phyloP scores from a whole-genome alignment of 2,888 invertebrate genomes.

The Pachliopta kotzebuea region DNA sequence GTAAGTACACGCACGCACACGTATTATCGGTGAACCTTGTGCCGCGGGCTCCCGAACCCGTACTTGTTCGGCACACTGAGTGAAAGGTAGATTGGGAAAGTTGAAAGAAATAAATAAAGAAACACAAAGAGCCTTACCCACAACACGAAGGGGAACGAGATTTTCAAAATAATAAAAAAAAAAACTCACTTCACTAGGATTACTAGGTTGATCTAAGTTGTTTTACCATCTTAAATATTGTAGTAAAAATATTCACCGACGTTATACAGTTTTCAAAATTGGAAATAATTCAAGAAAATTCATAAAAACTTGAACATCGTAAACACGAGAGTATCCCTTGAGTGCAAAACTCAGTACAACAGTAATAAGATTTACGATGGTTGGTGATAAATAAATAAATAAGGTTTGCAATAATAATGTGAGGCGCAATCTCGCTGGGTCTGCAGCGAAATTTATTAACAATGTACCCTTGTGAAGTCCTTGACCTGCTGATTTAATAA shows the following conservation, averaged over 20 bases:
- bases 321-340: background rate
- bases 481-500: slow-evolving; percentile 20
- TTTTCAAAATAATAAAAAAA: too few species aligned
- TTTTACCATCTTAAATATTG: background rate
- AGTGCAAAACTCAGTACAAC: background rate
- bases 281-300: background rate
- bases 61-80: too few species aligned
- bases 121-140: too few species aligned
- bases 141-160: too few species aligned
- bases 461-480: slow-evolving; percentile 15
- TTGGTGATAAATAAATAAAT: slow-evolving; percentile 12
- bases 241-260: background rate
- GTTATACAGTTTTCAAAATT: background rate
- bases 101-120: too few species aligned
- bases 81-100: too few species aligned
- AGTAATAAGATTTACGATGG: slow-evolving; percentile 3
- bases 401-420: slow-evolving; percentile 15
- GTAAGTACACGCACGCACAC: too few species aligned
- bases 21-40: too few species aligned
- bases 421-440: slow-evolving; percentile 7
- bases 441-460: slow-evolving; percentile 14
- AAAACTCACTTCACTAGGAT: too few species aligned
- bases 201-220: too few species aligned
- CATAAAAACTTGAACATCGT: background rate
- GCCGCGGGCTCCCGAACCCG: too few species aligned